These are phyloP conservation scores for Bibio marci DNA, from an alignment of 2,888 invertebrate genomes.

Conservation along the genomic window DNA sequence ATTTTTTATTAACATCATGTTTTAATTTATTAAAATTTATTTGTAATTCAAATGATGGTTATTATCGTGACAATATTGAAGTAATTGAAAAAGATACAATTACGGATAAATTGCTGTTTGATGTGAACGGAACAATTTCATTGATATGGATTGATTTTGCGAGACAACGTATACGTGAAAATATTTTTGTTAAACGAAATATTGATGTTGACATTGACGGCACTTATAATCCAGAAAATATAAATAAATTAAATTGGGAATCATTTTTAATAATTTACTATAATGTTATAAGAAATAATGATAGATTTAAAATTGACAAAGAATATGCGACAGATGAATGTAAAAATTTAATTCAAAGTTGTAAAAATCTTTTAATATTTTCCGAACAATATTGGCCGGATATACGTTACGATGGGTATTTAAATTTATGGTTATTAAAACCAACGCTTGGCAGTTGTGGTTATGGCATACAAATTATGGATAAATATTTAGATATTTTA, in stretches of 20 bases:
- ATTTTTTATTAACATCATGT: conserved; percentile 65
- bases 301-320: conserved; percentile 31
- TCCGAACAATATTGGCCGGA: conserved; percentile 42
- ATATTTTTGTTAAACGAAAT: conserved; percentile 37
- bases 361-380: conserved; percentile 39
- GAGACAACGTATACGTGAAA: conserved; percentile 49
- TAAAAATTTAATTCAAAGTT: conserved; percentile 19
- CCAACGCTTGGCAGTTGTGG: conserved; percentile 71
- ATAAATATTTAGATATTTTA: conserved; percentile 53
- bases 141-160: conserved; percentile 48
- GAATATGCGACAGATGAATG: conserved; percentile 27
- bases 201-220: conserved; percentile 44
- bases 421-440: conserved; percentile 83
- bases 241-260: conserved; percentile 45
- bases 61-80: no score
- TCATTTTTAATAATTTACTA: conserved; percentile 48
- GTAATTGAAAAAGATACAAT: no score
- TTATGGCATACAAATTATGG: conserved; percentile 64
- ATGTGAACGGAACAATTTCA: conserved; percentile 35
- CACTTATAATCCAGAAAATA: conserved; percentile 13
- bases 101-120: conserved; percentile 30
- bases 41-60: conserved; percentile 16
- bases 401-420: conserved; percentile 54
- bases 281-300: conserved; percentile 39
- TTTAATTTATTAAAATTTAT: conserved; percentile 51